Evolutionary conservation across 2,888 invertebrate species (phyloP), one percentile per base, ranked within the genome.

Genomic region (Gymnocheta viridis): DNA sequence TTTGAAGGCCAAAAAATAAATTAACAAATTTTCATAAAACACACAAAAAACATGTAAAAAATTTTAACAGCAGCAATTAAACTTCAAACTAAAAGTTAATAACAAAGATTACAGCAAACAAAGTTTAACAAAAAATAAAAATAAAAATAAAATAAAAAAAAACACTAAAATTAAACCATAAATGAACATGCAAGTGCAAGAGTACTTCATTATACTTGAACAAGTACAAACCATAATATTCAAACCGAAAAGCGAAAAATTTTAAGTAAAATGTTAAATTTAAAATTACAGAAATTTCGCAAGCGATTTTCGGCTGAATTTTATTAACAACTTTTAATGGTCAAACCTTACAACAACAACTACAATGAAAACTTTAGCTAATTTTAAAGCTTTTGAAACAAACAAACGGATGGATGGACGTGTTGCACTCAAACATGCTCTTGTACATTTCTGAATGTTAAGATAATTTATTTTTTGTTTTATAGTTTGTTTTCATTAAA

Each of bases 81-180:
- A 77, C 77, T 67, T 67, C 47, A 77, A 67, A 67, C 76, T 58
- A 67, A 76, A 67, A 67, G 47, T 67, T 58, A 67, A 58, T 47
- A 77, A 58, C 19, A 67, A 49, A 56, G 38, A 49, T 77, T 66
- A 47, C 56, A 32, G 51, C 12, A 35, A 22, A n/a, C 10, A n/a
- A 4, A 49, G n/a, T n/a, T n/a, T n/a, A 51, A 35, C 7, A 56
- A 29, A 19, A 3, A 19, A 41, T 29, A 14, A 62, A 73, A 73
- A n/a, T 72, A 47, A 38, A 60, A n/a, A n/a, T n/a, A 24, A 24
- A n/a, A n/a, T 2, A 14, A 9, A 47, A 51, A 32, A 17, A 58
- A 32, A 19, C 12, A 12, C 35, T 27, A 17, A 66, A 76, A 74
- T 29, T 74, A 51, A 44, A 64, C 44, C 32, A 47, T 56, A 67